These are phyloP conservation scores for Lasioglossum morio DNA, from an alignment of 2,888 invertebrate genomes.

Conservation along the genomic window DNA sequence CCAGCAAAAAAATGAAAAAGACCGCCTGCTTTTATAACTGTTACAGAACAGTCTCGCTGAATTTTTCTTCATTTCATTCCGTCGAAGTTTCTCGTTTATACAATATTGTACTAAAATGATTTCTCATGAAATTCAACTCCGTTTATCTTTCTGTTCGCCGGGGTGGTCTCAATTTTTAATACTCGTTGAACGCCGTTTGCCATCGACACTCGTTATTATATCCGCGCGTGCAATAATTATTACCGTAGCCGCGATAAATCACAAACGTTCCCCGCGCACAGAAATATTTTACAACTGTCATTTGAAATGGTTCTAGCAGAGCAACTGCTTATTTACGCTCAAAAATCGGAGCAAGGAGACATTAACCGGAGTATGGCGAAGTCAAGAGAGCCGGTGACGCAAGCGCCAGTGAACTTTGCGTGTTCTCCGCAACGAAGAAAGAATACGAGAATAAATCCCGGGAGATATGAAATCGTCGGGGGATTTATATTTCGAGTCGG, in stretches of 20 bases:
- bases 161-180: slow-evolving; percentile 41
- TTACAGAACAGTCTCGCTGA: not conserved
- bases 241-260: slow-evolving; percentile 49
- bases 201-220: slow-evolving; percentile 44
- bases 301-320: slow-evolving; percentile 50
- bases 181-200: slow-evolving; percentile 33
- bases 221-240: slow-evolving; percentile 53
- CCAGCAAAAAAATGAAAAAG: not conserved
- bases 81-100: not conserved
- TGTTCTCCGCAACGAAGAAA: slow-evolving; percentile 45
- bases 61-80: not conserved
- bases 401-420: slow-evolving; percentile 64
- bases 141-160: not conserved
- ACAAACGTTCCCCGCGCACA: slow-evolving; percentile 44
- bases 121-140: not conserved
- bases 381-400: slow-evolving; percentile 54
- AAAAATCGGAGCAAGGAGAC: slow-evolving; percentile 63
- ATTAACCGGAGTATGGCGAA: slow-evolving; percentile 39
- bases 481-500: not conserved
- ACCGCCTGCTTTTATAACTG: not conserved
- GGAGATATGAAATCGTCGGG: slow-evolving; percentile 37
- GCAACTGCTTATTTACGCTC: slow-evolving; percentile 62
- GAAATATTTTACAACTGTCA: slow-evolving; percentile 55
- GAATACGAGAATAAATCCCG: slow-evolving; percentile 39
- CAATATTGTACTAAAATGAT: not conserved